Evolutionary conservation across 2,797 vertebrate species (phyloP).

Genomic region (Acestrorhynchus altus): DNA sequence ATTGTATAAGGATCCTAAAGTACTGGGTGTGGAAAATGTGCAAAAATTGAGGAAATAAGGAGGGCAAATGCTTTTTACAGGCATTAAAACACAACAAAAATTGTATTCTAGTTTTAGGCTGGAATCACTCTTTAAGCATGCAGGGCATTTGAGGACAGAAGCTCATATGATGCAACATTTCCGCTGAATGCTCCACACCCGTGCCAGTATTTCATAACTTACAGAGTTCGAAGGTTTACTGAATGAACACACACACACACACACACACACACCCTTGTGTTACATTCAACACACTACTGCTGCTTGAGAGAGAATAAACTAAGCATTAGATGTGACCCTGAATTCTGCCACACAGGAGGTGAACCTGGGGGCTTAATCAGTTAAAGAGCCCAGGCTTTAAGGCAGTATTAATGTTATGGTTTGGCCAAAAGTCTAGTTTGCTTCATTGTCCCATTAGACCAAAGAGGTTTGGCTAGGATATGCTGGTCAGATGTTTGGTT

Average conservation of each 20-base stretch:
- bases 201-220: not conserved
- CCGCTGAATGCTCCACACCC: conserved; percentile 4
- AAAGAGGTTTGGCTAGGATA: too few relatives aligned
- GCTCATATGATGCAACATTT: not conserved
- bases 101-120: too few relatives aligned
- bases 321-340: not conserved
- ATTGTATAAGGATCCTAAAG: too few relatives aligned
- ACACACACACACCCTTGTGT: conserved; percentile 26
- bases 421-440: too few relatives aligned
- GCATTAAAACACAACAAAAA: too few relatives aligned
- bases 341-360: not conserved
- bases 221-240: conserved; percentile 6
- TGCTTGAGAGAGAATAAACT: not conserved
- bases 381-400: too few relatives aligned
- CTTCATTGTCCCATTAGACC: too few relatives aligned
- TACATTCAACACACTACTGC: conserved; percentile 37
- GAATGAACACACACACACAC: conserved; percentile 16
- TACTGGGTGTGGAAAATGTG: too few relatives aligned
- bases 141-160: not conserved
- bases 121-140: not conserved
- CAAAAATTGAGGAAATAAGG: too few relatives aligned
- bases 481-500: too few relatives aligned
- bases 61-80: too few relatives aligned
- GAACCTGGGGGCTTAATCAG: not conserved
- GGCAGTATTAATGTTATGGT: too few relatives aligned